Conservation (phyloP, 1,140 invertebrate species). For the Heliconius himera region DNA sequence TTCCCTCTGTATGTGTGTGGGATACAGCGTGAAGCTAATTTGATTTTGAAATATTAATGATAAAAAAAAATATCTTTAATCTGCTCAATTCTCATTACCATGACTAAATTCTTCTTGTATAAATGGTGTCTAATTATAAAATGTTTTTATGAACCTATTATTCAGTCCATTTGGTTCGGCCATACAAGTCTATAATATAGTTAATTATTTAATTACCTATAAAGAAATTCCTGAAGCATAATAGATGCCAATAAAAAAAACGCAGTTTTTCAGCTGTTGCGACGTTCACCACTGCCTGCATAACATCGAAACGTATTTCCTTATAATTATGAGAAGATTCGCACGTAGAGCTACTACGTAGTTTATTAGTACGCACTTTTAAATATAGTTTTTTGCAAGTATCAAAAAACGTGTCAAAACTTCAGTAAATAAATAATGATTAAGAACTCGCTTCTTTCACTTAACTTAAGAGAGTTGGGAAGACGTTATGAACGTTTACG, state of each 20-base stretch:
- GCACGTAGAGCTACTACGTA: constrained; percentile 36
- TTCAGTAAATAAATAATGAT: too few species aligned
- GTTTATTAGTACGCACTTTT: not conserved
- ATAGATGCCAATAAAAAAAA: not conserved
- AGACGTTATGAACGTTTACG: not conserved
- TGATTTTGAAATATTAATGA: too few species aligned
- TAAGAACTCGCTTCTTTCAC: too few species aligned
- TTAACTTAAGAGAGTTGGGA: not conserved
- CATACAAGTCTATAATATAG: not conserved
- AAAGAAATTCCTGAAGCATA: not conserved
- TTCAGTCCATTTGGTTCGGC: not conserved
- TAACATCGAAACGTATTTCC: constrained; percentile 48
- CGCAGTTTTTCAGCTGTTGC: constrained; percentile 15
- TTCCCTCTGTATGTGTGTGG: too few species aligned
- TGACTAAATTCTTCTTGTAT: not conserved
- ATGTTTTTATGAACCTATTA: not conserved
- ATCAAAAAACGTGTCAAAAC: not conserved
- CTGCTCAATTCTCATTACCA: not conserved
- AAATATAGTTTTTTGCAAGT: not conserved
- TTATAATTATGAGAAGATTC: constrained; percentile 49
- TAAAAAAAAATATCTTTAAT: too few species aligned
- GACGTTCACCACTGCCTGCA: constrained; percentile 39
- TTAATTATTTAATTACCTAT: constrained; percentile 5
- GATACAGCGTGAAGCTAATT: too few species aligned
- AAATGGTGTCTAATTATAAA: not conserved